A percentile compares a stretch with the other conserved stretches of the same genome.
These are phyloP conservation scores for Pluvianellus socialis DNA, from an alignment of 2,113 vertebrate species.

Conservation along the genomic window DNA sequence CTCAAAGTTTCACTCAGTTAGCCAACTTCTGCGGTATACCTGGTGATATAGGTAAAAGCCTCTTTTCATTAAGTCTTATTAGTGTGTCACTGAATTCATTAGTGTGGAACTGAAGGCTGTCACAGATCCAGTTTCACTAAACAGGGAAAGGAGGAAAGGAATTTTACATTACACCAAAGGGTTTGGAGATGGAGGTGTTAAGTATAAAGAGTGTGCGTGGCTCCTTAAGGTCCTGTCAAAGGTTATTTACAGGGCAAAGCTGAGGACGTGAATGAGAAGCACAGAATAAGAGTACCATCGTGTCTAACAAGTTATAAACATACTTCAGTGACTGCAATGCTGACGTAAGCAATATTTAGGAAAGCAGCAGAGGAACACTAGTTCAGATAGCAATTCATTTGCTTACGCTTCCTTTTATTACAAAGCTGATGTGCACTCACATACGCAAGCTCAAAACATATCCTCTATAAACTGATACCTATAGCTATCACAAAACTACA, in stretches of 20 bases:
- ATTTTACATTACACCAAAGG: not conserved
- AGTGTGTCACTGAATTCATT: not conserved
- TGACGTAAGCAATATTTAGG: not conserved
- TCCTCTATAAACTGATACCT: not conserved
- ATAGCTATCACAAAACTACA: not conserved
- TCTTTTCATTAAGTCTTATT: not conserved
- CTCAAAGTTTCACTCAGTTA: not conserved
- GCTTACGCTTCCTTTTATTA: not conserved
- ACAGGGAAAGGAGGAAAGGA: not conserved
- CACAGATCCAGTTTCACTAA: not conserved
- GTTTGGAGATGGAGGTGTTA: not conserved
- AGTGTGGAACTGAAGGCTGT: not conserved
- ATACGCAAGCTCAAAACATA: not conserved
- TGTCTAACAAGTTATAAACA: not conserved
- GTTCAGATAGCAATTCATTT: not conserved
- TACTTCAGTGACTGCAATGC: not conserved
- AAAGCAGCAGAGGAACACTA: not conserved
- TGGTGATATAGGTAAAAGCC: not conserved
- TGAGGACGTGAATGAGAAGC: not conserved
- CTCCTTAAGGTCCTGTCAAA: not conserved
- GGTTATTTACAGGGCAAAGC: not conserved
- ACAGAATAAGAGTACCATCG: not conserved
- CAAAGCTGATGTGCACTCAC: not conserved
- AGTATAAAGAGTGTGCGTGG: not conserved
- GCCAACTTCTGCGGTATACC: not conserved